A percentile compares a stretch with the other conserved stretches of the same genome.
Conservation (phyloP, 2,797 vertebrate genomes). For the Mionectes olivaceus region DNA sequence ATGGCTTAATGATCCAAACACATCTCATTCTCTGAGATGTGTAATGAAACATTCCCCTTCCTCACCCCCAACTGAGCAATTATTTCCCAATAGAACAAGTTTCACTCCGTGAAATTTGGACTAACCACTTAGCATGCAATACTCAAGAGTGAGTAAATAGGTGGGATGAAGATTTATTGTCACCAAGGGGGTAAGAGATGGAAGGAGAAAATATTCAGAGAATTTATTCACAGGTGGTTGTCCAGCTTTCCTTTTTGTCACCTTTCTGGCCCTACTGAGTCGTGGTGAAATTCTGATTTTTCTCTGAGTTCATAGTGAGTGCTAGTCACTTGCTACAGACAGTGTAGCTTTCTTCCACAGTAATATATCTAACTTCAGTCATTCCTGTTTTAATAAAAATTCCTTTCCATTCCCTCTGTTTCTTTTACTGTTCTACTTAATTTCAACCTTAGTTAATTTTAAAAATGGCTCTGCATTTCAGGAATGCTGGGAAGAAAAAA, state of each 20-base stretch:
- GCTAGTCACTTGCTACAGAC: neutral
- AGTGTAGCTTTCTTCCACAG: neutral
- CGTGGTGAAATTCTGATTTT: neutral
- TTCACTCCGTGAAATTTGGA: neutral
- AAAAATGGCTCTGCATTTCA: neutral
- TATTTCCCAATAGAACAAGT: constrained; percentile 36
- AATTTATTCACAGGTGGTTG: neutral
- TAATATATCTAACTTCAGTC: neutral
- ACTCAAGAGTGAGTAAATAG: neutral
- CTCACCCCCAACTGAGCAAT: neutral
- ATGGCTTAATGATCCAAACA: constrained; percentile 8
- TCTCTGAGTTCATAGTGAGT: neutral
- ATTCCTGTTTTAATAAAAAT: neutral
- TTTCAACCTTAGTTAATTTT: constrained; percentile 13
- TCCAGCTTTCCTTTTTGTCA: neutral
- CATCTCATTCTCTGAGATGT: neutral
- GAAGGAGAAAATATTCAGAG: neutral
- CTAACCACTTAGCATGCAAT: neutral
- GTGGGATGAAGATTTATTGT: neutral
- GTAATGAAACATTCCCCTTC: constrained; percentile 19
- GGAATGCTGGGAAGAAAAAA: neutral
- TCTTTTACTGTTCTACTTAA: neutral
- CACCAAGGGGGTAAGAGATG: neutral
- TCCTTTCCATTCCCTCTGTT: neutral
- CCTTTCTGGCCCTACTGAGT: neutral